Evolutionary conservation across 2,113 vertebrate genomes (phyloP).

Genomic region (Caranx melampygus): DNA sequence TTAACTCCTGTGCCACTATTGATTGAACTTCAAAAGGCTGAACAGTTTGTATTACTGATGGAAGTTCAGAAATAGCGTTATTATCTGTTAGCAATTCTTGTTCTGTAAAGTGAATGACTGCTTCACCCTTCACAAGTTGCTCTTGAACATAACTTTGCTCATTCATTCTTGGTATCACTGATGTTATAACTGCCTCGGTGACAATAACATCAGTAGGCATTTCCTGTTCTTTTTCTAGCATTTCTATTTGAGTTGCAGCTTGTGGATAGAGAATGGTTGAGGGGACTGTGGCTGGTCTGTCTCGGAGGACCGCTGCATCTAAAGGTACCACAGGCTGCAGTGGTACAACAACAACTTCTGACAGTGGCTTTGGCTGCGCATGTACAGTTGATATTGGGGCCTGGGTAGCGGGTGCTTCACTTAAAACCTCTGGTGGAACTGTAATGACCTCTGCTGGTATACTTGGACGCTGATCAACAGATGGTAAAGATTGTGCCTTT

Average conservation of each 20-base stretch:
- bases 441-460: slow-evolving; percentile 13
- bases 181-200: slow-evolving; percentile 16
- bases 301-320: slow-evolving; percentile 24
- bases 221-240: slow-evolving; percentile 33
- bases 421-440: slow-evolving; percentile 18
- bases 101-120: slow-evolving; percentile 1
- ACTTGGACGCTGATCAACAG: slow-evolving; percentile 27
- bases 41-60: slow-evolving; percentile 34
- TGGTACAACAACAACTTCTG: slow-evolving; percentile 40
- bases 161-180: slow-evolving; percentile 27
- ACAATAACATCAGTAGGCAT: slow-evolving; percentile 28
- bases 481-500: slow-evolving; percentile 23
- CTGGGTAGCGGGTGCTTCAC: slow-evolving; percentile 38
- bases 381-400: slow-evolving; percentile 37
- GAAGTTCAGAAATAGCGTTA: slow-evolving; percentile 4
- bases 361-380: slow-evolving; percentile 49
- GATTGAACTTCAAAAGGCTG: slow-evolving; percentile 26
- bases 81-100: slow-evolving; percentile 21
- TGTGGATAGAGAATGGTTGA: slow-evolving; percentile 22
- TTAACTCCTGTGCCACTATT: slow-evolving; percentile 20
- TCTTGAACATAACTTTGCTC: slow-evolving; percentile 47
- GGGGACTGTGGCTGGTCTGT: slow-evolving; percentile 7
- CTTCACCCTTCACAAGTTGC: slow-evolving; percentile 24
- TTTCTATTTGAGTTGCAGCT: slow-evolving; percentile 42
- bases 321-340: slow-evolving; percentile 23